Conservation (phyloP, 2,113 vertebrate species). For the Poecilia latipinna region DNA sequence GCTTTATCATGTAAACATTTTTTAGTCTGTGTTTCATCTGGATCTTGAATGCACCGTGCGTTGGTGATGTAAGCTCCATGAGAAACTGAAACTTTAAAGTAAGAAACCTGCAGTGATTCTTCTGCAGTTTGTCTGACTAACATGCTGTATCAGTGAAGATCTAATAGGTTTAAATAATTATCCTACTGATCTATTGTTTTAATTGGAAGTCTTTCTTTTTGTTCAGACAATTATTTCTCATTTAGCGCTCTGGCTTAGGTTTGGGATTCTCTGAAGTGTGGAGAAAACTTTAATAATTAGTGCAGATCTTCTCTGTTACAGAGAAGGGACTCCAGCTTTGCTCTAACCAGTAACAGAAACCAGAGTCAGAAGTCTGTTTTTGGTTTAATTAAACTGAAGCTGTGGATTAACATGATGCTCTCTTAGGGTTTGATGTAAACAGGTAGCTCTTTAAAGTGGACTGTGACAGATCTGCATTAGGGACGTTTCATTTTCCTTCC, state of each 20-base stretch:
- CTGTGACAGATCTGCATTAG: too few species aligned
- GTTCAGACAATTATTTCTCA: neutral
- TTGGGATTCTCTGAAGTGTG: neutral
- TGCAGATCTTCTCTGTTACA: neutral
- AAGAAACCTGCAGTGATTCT: slow-evolving; percentile 2
- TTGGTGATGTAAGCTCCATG: neutral
- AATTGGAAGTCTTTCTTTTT: neutral
- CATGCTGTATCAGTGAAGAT: neutral
- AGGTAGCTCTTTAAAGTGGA: neutral
- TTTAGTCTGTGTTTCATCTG: too few species aligned
- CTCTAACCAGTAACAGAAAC: neutral
- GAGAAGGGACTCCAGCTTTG: neutral
- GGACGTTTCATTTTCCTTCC: too few species aligned
- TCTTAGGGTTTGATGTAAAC: slow-evolving; percentile 19
- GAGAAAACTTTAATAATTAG: neutral
- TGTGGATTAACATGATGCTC: slow-evolving; percentile 41
- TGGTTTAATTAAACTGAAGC: slow-evolving; percentile 13
- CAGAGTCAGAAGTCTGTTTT: neutral
- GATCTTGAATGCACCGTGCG: too few species aligned
- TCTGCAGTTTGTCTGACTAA: neutral
- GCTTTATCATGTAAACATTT: too few species aligned
- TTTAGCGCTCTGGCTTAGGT: neutral
- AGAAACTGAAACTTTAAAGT: slow-evolving; percentile 1
- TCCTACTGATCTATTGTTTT: neutral
- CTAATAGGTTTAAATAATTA: neutral